These are phyloP conservation scores for Trissolcus basalis DNA, from an alignment of 1,140 invertebrate species.

Conservation along the genomic window DNA sequence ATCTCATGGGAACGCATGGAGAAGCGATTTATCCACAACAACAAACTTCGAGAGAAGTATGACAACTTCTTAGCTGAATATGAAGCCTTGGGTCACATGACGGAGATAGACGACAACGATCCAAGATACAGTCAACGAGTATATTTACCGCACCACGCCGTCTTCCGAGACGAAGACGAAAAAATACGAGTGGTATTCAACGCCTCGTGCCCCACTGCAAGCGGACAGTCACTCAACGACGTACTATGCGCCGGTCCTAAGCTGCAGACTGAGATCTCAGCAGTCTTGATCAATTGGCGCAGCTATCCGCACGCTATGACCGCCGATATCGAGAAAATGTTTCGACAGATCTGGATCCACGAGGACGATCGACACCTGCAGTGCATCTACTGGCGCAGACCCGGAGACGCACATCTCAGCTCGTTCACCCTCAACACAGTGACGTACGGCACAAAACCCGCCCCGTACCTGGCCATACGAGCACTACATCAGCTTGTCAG, in stretches of 20 bases:
- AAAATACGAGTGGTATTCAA: conserved; percentile 70
- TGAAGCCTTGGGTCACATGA: conserved; percentile 62
- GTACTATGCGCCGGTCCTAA: background rate
- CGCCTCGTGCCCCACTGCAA: conserved; percentile 43
- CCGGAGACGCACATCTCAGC: too few relatives aligned
- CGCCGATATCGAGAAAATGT: conserved; percentile 65
- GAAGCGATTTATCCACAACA: background rate
- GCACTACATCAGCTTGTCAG: too few relatives aligned
- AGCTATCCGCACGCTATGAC: background rate
- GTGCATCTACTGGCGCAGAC: too few relatives aligned
- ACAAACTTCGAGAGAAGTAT: conserved; percentile 16
- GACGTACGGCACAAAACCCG: too few relatives aligned
- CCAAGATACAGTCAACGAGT: conserved; percentile 6
- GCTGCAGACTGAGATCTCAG: conserved; percentile 58
- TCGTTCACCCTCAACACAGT: too few relatives aligned
- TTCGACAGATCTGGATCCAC: conserved; percentile 1
- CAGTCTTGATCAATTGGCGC: background rate
- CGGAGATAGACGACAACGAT: conserved; percentile 19
- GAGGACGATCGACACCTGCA: too few relatives aligned
- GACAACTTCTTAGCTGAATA: conserved; percentile 64
- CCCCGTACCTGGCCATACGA: too few relatives aligned
- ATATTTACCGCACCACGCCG: conserved; percentile 72
- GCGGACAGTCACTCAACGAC: background rate
- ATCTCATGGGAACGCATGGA: background rate
- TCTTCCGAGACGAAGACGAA: conserved; percentile 54